Evolutionary conservation across 2,113 vertebrate genomes (phyloP).

Genomic region (Boulengeromyrus knoepffleri): DNA sequence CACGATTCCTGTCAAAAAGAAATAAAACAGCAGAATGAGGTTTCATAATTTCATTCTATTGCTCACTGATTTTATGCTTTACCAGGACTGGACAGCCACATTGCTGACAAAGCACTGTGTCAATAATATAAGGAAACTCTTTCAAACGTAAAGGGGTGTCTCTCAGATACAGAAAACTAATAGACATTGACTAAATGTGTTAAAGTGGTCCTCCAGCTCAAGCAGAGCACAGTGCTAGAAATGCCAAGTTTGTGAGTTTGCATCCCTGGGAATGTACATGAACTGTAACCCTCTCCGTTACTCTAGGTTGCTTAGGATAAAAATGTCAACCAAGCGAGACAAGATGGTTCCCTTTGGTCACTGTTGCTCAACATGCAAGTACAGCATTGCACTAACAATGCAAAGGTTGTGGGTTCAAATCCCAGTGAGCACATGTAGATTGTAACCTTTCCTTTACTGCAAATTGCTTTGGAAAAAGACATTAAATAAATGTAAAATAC

Average conservation of each 20-base stretch:
- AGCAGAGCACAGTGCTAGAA: not conserved
- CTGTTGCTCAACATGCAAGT: not conserved
- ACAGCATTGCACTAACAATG: too few relatives aligned
- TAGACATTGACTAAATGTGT: not conserved
- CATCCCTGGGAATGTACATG: not conserved
- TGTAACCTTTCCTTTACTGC: not conserved
- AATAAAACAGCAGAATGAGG: not conserved
- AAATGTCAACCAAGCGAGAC: not conserved
- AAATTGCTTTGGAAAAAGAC: not conserved
- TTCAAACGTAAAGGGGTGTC: not conserved
- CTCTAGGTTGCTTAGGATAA: not conserved
- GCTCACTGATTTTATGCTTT: not conserved
- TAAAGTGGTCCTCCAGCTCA: not conserved
- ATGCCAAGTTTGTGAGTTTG: not conserved
- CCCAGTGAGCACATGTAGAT: not conserved
- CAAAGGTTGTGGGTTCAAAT: not conserved
- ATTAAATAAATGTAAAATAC: too few relatives aligned
- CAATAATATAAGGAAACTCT: not conserved
- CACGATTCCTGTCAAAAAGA: conserved; percentile 55
- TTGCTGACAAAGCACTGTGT: not conserved
- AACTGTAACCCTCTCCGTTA: not conserved
- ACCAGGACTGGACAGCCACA: not conserved
- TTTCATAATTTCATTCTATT: not conserved
- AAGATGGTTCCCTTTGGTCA: not conserved
- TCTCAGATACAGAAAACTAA: not conserved